Evolutionary conservation across 2,888 invertebrate genomes (phyloP).

Genomic region (Dorcus hopei): DNA sequence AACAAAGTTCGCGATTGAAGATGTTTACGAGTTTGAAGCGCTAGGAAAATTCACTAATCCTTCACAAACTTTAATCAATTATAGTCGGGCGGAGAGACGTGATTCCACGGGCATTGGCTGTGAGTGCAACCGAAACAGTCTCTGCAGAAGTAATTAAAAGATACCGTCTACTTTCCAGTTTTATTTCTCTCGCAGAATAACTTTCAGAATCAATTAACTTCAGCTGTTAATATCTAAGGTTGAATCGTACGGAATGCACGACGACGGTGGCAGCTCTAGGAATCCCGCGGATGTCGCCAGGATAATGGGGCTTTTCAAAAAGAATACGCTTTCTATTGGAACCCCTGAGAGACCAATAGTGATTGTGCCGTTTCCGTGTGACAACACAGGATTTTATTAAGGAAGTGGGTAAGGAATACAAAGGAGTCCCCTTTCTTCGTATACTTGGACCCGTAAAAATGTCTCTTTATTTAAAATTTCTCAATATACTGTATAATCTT

Average conservation of each 20-base stretch:
- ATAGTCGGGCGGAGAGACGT: constrained; percentile 11
- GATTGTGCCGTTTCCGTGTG: constrained; percentile 40
- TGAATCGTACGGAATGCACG: constrained; percentile 6
- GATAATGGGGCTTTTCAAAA: constrained; percentile 33
- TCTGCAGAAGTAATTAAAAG: constrained; percentile 29
- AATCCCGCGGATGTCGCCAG: constrained; percentile 26
- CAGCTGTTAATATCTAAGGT: constrained; percentile 13
- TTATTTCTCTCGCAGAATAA: constrained; percentile 18
- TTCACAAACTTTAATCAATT: constrained; percentile 26
- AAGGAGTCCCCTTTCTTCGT: constrained; percentile 28
- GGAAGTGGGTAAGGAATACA: constrained; percentile 38
- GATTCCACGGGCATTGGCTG: neutral
- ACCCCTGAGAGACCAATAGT: constrained; percentile 38
- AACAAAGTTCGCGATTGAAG: constrained; percentile 28
- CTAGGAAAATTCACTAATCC: constrained; percentile 20
- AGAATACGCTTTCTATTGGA: constrained; percentile 39
- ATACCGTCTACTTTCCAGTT: constrained; percentile 8
- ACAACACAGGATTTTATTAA: constrained; percentile 41
- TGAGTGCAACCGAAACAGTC: constrained; percentile 15
- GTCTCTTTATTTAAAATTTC: constrained; percentile 3
- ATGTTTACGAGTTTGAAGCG: constrained; percentile 23
- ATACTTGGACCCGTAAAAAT: neutral
- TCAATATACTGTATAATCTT: constrained; percentile 1
- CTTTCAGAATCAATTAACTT: constrained; percentile 25
- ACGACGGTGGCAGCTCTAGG: constrained; percentile 20